Base-by-base conservation (phyloP, 2,888 invertebrate genomes). In the Drosophila histrio region DNA sequence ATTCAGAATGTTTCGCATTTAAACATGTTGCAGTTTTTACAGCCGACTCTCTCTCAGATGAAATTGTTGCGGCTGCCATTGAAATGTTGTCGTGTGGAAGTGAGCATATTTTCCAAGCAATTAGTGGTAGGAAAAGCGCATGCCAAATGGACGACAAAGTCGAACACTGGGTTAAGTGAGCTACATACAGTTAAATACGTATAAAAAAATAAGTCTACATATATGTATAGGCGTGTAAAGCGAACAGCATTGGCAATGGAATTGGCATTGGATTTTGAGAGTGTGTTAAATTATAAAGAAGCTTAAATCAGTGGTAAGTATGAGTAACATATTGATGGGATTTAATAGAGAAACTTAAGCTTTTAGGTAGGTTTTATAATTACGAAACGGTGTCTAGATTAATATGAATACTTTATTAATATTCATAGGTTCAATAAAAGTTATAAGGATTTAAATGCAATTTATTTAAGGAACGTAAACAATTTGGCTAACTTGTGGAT, bases 21-120 rank as follows among this genome's bases (percentile, higher is more conserved):
- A 65, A 76, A 50, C 49, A 75, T 82, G 63, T 75, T 82, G 60
- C 74, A 64, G 59, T 52, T 70, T 73, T 69, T 63, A 69, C 62
- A 59, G 81, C 26, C 63, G 38, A 47, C 39, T 41, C 21, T 52
- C 43, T 36, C 36, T 11, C 22, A n/a, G 43, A 60, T 43, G 65
- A 72, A 82, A 79, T 69, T 70, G 65, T 77, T 79, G 73, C 64
- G 65, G 65, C 61, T 83, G 77, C 73, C 80, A 79, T 79, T 83
- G 80, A 79, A 83, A 79, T 66, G 67, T 64, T 62, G 46, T 76
- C 71, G 63, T 73, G 79, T 73, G 79, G 79, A 87, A 81, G 82
- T 77, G 79, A 83, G 77, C 68, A 77, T 67, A 87, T 85, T 87
- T 87, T 79, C 74, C 88, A 70, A 79, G 79, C 77, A 87, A 83